Evolutionary conservation across 2,888 invertebrate species (phyloP), one percentile per base, ranked within the genome.

Genomic region (Mongoloraphidia duomilia): DNA sequence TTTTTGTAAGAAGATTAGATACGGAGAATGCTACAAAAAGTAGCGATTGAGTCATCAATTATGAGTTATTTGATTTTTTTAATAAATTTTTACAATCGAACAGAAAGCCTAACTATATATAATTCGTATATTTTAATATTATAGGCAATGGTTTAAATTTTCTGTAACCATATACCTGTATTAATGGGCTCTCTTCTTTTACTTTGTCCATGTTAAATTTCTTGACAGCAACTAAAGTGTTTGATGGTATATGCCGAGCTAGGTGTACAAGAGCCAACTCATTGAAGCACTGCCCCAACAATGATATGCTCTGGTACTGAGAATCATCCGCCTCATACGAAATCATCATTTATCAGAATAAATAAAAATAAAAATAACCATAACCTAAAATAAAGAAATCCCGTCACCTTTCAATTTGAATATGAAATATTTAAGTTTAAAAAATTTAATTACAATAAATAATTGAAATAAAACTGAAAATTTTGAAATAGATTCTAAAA

Each of bases 201-300:
- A 76, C 75, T 60, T 77, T 78, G 59, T 88, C 87, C 64, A 87
- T 75, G 60, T 82, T 79, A 65, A 82, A 84, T 60, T 82, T 79
- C 61, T 87, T 87, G 35, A 87, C 68, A 4, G 84, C 82, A 49
- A 87, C 78, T 68, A 79, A 73, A 54, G 77, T 76, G 50, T 77
- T 76, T 46, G 74, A 77, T 9, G 79, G 76, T 53, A 75, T 71
- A 63, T 83, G 80, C 54, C 78, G 72, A 11, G 82, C 84, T 44
- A 85, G 73, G 61, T 82, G 80, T 17, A 87, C 82, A 3, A 78
- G 75, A 9, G 82, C 83, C 53, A 74, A 72, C 44, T 80, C 80
- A 58, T 81, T 80, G 63, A 79, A 82, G 60, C 84, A 82, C 59
- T 78, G 76, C 1, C 81, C 77, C 60, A 83, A 66, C 58, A 80